A percentile compares a stretch with the other conserved stretches of the same genome.
Conservation (phyloP, 2,888 invertebrate genomes). For the Geophilus truncorum region DNA sequence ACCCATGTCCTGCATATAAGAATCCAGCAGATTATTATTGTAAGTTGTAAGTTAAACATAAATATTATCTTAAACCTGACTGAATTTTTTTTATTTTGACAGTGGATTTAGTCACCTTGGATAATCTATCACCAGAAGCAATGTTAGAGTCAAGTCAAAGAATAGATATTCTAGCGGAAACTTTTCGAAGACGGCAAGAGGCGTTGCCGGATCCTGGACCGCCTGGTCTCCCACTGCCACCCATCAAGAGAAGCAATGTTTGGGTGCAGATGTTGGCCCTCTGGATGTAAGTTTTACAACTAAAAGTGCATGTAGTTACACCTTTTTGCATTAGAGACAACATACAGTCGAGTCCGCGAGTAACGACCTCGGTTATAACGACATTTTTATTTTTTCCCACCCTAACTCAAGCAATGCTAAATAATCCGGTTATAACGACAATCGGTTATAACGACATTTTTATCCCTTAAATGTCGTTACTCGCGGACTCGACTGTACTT, state of each 20-base stretch:
- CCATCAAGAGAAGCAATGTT: conserved; percentile 60
- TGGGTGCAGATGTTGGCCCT: conserved; percentile 66
- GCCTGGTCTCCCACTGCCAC: conserved; percentile 67
- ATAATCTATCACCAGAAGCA: conserved; percentile 88
- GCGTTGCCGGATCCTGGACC: conserved; percentile 67
- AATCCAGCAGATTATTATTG: conserved; percentile 93
- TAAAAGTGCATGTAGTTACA: too few relatives aligned
- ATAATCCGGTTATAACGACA: too few relatives aligned
- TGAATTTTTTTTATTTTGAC: conserved; percentile 38
- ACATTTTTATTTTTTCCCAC: too few relatives aligned
- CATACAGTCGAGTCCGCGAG: too few relatives aligned
- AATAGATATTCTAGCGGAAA: conserved; percentile 80
- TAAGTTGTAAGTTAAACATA: conserved; percentile 38
- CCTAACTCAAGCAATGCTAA: too few relatives aligned
- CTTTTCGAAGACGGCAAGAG: conserved; percentile 65
- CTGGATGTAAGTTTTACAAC: conserved; percentile 55
- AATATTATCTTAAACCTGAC: background rate
- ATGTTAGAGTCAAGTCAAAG: conserved; percentile 90
- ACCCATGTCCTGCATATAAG: conserved; percentile 92
- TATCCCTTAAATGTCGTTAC: too few relatives aligned
- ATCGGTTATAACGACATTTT: too few relatives aligned
- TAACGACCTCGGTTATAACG: too few relatives aligned
- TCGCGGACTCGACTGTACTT: too few relatives aligned
- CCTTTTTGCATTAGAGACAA: too few relatives aligned
- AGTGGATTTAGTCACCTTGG: conserved; percentile 91